Base-by-base conservation (phyloP, 2,113 vertebrate genomes). In the Festucalex cinctus region DNA sequence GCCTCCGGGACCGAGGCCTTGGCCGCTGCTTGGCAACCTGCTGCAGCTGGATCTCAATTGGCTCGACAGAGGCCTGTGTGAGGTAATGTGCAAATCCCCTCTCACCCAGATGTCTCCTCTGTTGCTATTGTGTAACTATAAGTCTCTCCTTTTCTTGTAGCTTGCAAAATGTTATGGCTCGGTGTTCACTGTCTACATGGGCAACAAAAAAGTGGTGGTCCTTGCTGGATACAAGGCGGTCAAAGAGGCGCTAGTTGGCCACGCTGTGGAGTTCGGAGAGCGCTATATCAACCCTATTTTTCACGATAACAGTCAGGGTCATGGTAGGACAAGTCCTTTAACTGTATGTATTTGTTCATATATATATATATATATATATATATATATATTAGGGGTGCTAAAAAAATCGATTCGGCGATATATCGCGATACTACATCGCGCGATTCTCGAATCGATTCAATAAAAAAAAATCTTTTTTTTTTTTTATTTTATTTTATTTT, bases 161-260 rank as follows among this genome's bases (percentile, higher is more conserved):
- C 86, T 96, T n/a, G 93, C 93, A 53, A 89, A 93, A 83, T 84
- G 80, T 61, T 91, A 95, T 5, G 93, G 94, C 2, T 87, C 88
- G 0, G 69, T 96, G 48, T 95, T 93, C 63, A 94, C 87, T 0
- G 81, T 96, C 26, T 76, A 93, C 61, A 79, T 95, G 51, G 94
- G 93, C 22, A 80, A 88, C 16, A 88, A 79, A 58, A 94, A 88
- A 78, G 85, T 83, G 0, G 91, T 95, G 63, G 90, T 94, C 1
- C 80, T 95, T 62, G 83, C 92, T 6, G 93, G 93, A 0, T 94
- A 94, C 7, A 82, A 92, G 69, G 67, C 90, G 8, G 91, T 95
- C 70, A 94, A 88, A 75, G 85, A 94, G 37, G 94, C 93, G 39
- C 85, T 95, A 63, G 83, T 91, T 58, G 84, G 78, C 76, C 69